Evolutionary conservation across 2,113 vertebrate species (phyloP), one percentile per base, ranked within the genome.

Genomic region (Bagarius yarrelli): DNA sequence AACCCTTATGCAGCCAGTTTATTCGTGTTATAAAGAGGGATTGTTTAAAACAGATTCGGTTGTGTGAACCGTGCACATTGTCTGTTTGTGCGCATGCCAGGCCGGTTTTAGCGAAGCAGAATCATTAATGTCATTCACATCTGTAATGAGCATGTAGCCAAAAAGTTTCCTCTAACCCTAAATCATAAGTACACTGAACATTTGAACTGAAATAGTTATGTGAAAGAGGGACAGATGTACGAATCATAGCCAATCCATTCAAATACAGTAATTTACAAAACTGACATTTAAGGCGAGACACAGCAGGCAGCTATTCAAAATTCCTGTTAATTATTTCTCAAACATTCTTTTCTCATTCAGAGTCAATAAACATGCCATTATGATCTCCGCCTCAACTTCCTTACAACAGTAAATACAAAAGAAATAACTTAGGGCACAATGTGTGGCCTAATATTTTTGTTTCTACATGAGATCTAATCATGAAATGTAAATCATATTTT

Each of bases 171-270:
- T 16, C 50, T 63, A 12, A 56, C 34, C 21, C 25, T 50, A 59
- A 53, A 75, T 66, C 25, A 67, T 18, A 16, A 76, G 8, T 25
- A 15, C 21, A 34, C 82, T 56, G 76, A 55, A 72, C 21, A 53
- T 16, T 4, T 50, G 3, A 32, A 32, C 25, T 2, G 32, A 73
- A 84, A 85, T 80, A 85, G 83, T 84, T 86, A 77, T 80, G 82
- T 57, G 59, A 23, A 16, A 50, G 4, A 50, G 53, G 84, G 23
- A 12, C 27, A 40, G 25, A 76, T 13, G 23, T 32, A 25, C 15
- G 34, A 32, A 44, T 25, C 19, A 5, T 0, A 13, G 50, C 50
- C 71, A 16, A 21, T 75, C 55, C 8, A 19, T 19, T 9, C 19
- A 1, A 18, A 63, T 75, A 44, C 5, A 1, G 15, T 18, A 3